Evolutionary conservation across 1,140 invertebrate species (phyloP), one percentile per base, ranked within the genome.

Genomic region (Cotesia glomerata): DNA sequence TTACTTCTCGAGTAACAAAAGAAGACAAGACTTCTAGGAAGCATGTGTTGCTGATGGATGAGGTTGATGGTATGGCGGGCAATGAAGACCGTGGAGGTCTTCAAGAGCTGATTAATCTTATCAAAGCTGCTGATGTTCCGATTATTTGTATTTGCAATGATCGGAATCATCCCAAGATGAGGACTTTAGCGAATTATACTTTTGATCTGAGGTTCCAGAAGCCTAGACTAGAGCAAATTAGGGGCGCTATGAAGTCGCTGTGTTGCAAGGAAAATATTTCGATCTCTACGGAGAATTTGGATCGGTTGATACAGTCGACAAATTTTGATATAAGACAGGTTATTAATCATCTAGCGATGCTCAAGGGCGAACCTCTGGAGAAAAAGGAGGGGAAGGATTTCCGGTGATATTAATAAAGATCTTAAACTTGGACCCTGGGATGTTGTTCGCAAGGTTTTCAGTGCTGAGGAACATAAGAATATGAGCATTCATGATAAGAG

Each of bases 61-160:
- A 99, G 91, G 98, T 99, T 0, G 98, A 99, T 84, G 98, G 98
- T 11, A 99, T 99, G 98, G 95, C 97, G 9, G 98, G 98, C 11
- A 99, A 99, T 85, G 97, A 99, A 85, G 98, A 99, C 87, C 90
- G 98, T 77, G 98, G 98, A 59, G 98, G 98, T 62, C 90, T 99
- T 56, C 94, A 95, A 85, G 98, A 99, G 88, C 84, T 99, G 11
- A 98, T 99, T 74, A 87, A 88, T 16, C 88, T 99, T 4, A 99
- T 99, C 58, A 99, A 99, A 88, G 88, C 88, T 2, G 91, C 95
- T 0, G 93, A 93, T 63, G 91, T 99, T 63, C 98, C 98, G 0
- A 93, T 99, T 45, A 95, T 99, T 76, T 99, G 98, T 85, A 99
- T 99, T 89, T 99, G 98, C 86, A 99, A 99, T 82, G 98, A 99